These are phyloP conservation scores for Heterochromis multidens DNA, from an alignment of 2,113 vertebrate genomes.

Conservation along the genomic window DNA sequence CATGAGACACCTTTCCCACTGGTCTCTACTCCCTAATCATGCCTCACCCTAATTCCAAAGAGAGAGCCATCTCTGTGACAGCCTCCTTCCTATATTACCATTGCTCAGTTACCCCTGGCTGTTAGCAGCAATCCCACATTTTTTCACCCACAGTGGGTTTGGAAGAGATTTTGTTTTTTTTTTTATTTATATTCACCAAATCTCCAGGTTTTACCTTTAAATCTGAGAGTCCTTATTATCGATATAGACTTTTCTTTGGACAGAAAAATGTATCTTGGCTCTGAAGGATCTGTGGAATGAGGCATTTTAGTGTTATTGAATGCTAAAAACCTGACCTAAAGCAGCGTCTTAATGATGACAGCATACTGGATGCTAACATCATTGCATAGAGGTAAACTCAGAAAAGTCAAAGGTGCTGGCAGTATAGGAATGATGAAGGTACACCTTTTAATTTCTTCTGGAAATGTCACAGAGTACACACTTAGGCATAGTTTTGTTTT, in stretches of 20 bases:
- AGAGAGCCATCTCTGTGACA: neutral
- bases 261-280: neutral
- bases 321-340: too few species aligned
- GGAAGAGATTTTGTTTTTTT: too few species aligned
- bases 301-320: too few species aligned
- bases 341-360: too few species aligned
- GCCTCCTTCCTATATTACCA: neutral
- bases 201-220: neutral
- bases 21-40: accelerated
- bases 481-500: too few species aligned
- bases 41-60: neutral
- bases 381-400: too few species aligned
- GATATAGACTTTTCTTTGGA: neutral
- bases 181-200: neutral
- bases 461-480: too few species aligned
- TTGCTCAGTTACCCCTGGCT: neutral
- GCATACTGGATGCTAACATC: neutral
- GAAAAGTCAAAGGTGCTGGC: too few species aligned
- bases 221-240: neutral
- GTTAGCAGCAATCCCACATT: neutral
- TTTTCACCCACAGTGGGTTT: neutral
- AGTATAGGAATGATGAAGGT: too few species aligned
- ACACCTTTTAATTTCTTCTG: too few species aligned
- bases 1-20: too few species aligned
- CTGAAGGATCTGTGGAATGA: too few species aligned